phyloP scores from a whole-genome alignment of 1,140 invertebrate species.

The Ips nitidus region DNA sequence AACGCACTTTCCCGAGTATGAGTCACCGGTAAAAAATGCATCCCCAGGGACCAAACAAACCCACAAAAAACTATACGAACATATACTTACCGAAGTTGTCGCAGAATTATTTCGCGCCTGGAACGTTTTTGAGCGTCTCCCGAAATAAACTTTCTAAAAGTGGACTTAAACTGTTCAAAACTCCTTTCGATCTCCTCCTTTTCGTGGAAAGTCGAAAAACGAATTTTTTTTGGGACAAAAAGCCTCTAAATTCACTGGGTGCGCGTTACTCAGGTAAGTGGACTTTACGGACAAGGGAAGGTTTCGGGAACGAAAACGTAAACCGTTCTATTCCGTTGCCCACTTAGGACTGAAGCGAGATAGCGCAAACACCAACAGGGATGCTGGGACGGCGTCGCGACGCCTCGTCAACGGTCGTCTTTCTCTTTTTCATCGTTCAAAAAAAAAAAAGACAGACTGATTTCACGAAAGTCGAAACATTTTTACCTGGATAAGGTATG shows the following conservation, averaged over 20 bases:
- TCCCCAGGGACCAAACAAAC: not conserved
- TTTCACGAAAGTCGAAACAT: not conserved
- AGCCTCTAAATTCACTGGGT: slow-evolving; percentile 14
- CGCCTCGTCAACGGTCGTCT: slow-evolving; percentile 19
- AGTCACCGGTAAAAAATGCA: slow-evolving; percentile 9
- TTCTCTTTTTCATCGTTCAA: slow-evolving; percentile 9
- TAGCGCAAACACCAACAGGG: slow-evolving; percentile 22
- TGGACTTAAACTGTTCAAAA: not conserved
- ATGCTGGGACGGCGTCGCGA: slow-evolving; percentile 34
- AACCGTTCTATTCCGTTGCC: slow-evolving; percentile 32
- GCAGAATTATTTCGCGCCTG: slow-evolving; percentile 15
- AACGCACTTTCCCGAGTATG: not conserved
- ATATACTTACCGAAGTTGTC: slow-evolving; percentile 23
- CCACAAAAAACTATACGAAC: slow-evolving; percentile 17
- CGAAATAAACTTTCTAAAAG: slow-evolving; percentile 34
- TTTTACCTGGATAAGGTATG: slow-evolving; percentile 33
- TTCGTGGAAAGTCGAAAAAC: not conserved
- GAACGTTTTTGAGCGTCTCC: slow-evolving; percentile 11
- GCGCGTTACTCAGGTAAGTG: slow-evolving; percentile 31
- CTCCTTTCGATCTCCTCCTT: slow-evolving; percentile 4
- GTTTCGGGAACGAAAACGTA: slow-evolving; percentile 30
- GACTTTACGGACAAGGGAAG: slow-evolving; percentile 30
- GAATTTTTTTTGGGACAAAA: not conserved
- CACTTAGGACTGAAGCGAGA: slow-evolving; percentile 35
- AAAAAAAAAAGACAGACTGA: slow-evolving; percentile 1